These are phyloP conservation scores for Sphaerophoria rueppellii DNA, from an alignment of 2,888 invertebrate genomes.

Conservation along the genomic window DNA sequence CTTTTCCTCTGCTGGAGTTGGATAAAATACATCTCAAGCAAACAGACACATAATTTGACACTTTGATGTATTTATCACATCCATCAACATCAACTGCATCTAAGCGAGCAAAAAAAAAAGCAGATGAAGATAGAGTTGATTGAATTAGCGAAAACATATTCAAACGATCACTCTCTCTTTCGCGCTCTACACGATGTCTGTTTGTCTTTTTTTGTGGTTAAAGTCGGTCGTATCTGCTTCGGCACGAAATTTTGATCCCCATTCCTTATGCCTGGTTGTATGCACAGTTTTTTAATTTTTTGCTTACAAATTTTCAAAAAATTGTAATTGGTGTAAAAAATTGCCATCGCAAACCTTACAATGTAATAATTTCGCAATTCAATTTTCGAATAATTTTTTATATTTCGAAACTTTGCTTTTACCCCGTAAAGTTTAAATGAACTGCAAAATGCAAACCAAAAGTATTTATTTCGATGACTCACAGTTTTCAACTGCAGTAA, in stretches of 20 bases:
- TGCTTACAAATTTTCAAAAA: too few relatives aligned
- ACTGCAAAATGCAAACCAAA: too few relatives aligned
- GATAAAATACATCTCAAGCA: too few relatives aligned
- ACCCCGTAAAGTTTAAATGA: too few relatives aligned
- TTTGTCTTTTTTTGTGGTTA: not conserved
- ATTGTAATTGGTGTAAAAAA: too few relatives aligned
- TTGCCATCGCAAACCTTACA: too few relatives aligned
- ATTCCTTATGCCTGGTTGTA: conserved; percentile 6
- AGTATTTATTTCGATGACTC: too few relatives aligned
- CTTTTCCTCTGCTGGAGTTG: not conserved
- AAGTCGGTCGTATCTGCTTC: conserved; percentile 12
- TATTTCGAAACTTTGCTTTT: too few relatives aligned
- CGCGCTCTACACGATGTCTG: conserved; percentile 8
- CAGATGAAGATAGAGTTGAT: conserved; percentile 15
- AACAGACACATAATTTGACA: conserved; percentile 65
- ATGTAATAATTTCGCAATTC: too few relatives aligned
- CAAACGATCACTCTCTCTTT: conserved; percentile 51
- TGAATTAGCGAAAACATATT: conserved; percentile 62
- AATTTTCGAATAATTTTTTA: too few relatives aligned
- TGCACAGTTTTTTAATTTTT: too few relatives aligned
- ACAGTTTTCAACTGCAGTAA: too few relatives aligned
- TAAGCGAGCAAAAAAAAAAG: conserved; percentile 15
- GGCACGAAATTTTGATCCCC: conserved; percentile 53
- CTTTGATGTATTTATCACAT: conserved; percentile 73
- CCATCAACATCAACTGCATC: conserved; percentile 69